A percentile compares a stretch with the other conserved stretches of the same genome.
phyloP scores from a whole-genome alignment of 2,113 vertebrate genomes.

The Strigops habroptila region DNA sequence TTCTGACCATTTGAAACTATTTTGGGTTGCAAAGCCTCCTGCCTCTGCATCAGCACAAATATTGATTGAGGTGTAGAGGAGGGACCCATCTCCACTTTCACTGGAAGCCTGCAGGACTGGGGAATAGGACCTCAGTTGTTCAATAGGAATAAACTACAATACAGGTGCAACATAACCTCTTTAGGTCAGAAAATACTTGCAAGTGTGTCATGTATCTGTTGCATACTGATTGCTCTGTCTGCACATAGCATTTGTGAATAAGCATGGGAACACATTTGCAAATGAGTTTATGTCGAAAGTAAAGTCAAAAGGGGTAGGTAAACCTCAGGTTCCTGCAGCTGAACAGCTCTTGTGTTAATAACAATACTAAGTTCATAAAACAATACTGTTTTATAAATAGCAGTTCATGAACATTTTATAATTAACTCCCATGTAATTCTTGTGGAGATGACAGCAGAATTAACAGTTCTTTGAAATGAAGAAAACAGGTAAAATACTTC shows the following conservation, averaged over 20 bases:
- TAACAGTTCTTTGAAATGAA: background rate
- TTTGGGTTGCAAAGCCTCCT: background rate
- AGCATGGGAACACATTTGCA: background rate
- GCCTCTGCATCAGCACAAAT: background rate
- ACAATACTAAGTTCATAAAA: background rate
- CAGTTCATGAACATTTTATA: background rate
- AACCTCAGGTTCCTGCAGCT: background rate
- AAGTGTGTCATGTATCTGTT: accelerated
- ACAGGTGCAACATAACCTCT: background rate
- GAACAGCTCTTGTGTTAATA: background rate
- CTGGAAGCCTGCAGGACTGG: accelerated
- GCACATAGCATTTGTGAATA: background rate
- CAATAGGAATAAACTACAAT: background rate
- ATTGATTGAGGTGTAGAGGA: background rate
- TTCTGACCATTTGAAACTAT: background rate
- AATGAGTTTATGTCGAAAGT: background rate
- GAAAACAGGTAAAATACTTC: background rate
- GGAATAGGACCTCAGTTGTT: background rate
- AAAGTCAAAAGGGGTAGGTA: background rate
- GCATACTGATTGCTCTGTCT: background rate
- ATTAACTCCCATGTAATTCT: background rate
- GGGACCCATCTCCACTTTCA: background rate
- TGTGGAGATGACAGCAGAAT: background rate
- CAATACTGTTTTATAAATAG: background rate
- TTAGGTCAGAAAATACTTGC: background rate